Evolutionary conservation across 2,797 vertebrate species (phyloP), one percentile per base, ranked within the genome.

Genomic region (Peromyscus nudipes): DNA sequence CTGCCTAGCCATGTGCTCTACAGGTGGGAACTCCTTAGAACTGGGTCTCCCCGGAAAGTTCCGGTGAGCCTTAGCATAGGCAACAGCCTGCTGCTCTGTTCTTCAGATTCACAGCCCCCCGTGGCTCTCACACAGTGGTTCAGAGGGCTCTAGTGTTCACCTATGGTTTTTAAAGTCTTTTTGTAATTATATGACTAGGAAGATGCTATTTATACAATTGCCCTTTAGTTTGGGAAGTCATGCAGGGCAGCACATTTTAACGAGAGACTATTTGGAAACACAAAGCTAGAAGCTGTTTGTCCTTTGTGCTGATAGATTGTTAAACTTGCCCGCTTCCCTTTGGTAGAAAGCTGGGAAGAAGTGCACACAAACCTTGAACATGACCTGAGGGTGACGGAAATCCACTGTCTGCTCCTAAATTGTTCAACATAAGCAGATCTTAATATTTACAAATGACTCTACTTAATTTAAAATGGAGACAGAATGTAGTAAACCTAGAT

Each of bases 281-380:
- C 9, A 55, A 40, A 92, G 43, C 83, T 80, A 34, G 37, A 94
- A 93, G 77, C 46, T 80, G 25, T 89, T 94, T 86, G 12, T 76
- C 92, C 87, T 96, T 91, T 93, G 52, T 93, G 79, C 94, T 84
- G 91, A 43, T 5, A 90, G 86, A 92, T 92, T 85, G 17, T 97
- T 98, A 83, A 80, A 31, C 60, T 71, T 97, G 97, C 97, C 21
- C 93, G 55, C 97, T 96, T 96, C 81, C 29, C 82, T 97, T 83
- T 60, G 80, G 49, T 89, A 69, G 97, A 88, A 96, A 97, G 94
- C 94, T 88, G 60, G 88, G 46, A 85, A 62, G 73, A 29, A 23
- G 16, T 52, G 57, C 5, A 55, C 93, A 91, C 37, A 92, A 67
- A 94, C 96, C 95, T 89, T 89, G 77, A 89, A 73, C 31, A 85